Evolutionary conservation across 2,113 vertebrate genomes (phyloP).

Genomic region (Rhinichthys klamathensis): DNA sequence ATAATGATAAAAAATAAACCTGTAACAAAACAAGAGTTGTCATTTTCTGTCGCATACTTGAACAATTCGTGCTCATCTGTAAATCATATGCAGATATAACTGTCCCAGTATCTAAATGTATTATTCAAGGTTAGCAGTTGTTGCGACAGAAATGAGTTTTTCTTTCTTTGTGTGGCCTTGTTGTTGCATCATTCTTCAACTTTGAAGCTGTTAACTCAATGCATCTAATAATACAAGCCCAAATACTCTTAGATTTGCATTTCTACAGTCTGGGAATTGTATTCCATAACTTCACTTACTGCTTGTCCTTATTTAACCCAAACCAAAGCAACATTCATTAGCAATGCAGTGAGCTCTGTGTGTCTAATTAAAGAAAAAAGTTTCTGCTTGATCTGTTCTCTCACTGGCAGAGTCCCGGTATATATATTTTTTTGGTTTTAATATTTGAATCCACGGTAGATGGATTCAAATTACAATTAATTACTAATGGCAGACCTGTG

Average conservation of each 20-base stretch:
- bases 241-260: not conserved
- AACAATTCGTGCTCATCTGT: not conserved
- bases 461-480: not conserved
- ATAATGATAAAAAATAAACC: not conserved
- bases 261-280: not conserved
- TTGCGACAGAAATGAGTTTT: not conserved
- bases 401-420: not conserved
- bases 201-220: not conserved
- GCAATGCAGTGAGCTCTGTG: not conserved
- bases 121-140: no score
- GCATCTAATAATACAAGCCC: not conserved
- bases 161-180: not conserved
- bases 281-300: not conserved
- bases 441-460: not conserved
- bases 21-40: not conserved
- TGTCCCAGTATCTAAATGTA: no score
- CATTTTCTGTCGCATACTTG: not conserved
- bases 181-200: not conserved
- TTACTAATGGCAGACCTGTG: not conserved
- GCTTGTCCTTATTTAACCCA: not conserved
- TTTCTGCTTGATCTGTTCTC: not conserved
- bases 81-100: no score
- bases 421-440: conserved; percentile 1
- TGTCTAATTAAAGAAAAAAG: conserved; percentile 14
- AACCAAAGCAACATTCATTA: conserved; percentile 20